These are phyloP conservation scores for Prionace glauca DNA, from an alignment of 2,797 vertebrate genomes.

Conservation along the genomic window DNA sequence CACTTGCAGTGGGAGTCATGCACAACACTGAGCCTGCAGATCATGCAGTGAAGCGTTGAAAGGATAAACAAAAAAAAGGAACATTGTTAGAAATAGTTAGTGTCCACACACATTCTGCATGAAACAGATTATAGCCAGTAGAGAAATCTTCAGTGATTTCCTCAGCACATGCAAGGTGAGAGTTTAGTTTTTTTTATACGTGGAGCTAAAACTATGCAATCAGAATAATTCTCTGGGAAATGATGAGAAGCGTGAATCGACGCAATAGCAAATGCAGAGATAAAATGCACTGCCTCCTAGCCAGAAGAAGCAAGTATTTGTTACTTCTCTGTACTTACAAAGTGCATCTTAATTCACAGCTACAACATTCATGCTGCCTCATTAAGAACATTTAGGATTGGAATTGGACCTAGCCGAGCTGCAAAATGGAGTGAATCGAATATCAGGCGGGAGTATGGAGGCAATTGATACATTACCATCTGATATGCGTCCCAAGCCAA, in stretches of 20 bases:
- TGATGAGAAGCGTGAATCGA: background rate
- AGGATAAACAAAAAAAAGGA: constrained; percentile 62
- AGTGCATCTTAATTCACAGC: background rate
- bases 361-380: background rate
- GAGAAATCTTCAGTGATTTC: constrained; percentile 49
- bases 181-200: background rate
- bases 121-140: constrained; percentile 49
- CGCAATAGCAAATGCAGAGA: background rate
- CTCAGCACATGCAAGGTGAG: constrained; percentile 52
- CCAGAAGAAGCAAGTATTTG: background rate
- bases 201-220: background rate
- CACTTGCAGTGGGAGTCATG: constrained; percentile 68
- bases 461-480: background rate
- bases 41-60: constrained; percentile 71
- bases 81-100: constrained; percentile 60
- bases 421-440: background rate
- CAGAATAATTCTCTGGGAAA: background rate
- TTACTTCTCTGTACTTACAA: background rate
- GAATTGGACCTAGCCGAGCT: background rate
- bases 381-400: background rate
- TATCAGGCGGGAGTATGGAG: background rate
- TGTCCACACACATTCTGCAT: constrained; percentile 56
- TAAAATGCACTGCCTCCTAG: background rate
- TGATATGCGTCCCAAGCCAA: background rate
- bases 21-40: constrained; percentile 70